Evolutionary conservation across 1,140 invertebrate species (phyloP), one percentile per base, ranked within the genome.

Genomic region (Triops cancriformis): DNA sequence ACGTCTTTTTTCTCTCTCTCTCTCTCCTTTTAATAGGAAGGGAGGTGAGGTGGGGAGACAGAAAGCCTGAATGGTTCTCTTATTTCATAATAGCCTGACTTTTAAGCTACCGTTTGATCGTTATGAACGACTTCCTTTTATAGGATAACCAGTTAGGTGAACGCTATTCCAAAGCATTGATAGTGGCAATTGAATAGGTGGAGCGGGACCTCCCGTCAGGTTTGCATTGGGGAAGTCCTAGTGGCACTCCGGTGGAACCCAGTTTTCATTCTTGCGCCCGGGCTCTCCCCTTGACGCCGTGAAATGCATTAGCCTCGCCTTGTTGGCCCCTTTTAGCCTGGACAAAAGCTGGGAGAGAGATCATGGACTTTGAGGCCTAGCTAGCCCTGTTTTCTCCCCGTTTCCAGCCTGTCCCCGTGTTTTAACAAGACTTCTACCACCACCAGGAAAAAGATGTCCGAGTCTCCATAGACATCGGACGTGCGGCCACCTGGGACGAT

Each of bases 61-160:
- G 2, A 2, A 37, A 37, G 2, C 2, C 2, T 64, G 51, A 64
- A 64, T 64, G 18, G 51, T 37, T 37, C 51, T 64, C 23, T 23
- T n/a, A 23, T 18, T 64, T 64, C 51, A 64, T 64, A 64, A 64
- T 64, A 64, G 51, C 10, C 31, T 64, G 51, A 64, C 51, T 23
- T 64, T n/a, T n/a, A 64, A 64, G 51, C 51, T 64, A 64, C 51
- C 51, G 51, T 64, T 64, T 64, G 51, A 64, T 64, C 14, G 51
- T 64, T 64, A 64, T 64, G 51, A 64, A 64, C 51, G 51, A 64
- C 51, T 64, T 64, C 51, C 51, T 64, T 64, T 64, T n/a, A 64
- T 23, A 23, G 51, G 6, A 64, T 37, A 37, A 37, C 31, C 31
- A 64, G 51, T n/a, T 18, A 64, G 51, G 51, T 64, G 51, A 64